phyloP scores from a whole-genome alignment of 2,797 vertebrate genomes.

The Arremon aurantiirostris region DNA sequence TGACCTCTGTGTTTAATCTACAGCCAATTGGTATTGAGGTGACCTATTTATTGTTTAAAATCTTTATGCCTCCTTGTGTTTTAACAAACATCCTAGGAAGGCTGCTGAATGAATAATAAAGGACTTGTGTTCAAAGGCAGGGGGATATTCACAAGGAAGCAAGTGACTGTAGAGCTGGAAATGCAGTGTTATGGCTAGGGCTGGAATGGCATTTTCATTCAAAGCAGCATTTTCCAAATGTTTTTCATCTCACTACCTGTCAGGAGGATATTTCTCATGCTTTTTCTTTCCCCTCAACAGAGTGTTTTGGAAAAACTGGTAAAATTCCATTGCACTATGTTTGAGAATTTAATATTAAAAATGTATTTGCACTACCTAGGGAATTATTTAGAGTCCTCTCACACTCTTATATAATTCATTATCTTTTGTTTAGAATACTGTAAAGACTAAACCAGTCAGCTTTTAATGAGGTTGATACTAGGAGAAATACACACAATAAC shows the following conservation, averaged over 20 bases:
- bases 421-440: not conserved
- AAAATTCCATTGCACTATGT: not conserved
- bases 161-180: not conserved
- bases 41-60: slow-evolving; percentile 14
- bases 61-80: not conserved
- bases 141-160: not conserved
- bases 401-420: not conserved
- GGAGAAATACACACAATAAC: not conserved
- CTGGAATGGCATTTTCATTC: not conserved
- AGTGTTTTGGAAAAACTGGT: not conserved
- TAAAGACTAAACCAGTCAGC: not conserved
- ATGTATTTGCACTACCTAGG: not conserved
- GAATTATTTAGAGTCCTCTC: not conserved
- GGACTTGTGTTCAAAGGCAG: not conserved
- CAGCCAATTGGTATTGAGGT: not conserved
- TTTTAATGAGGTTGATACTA: not conserved
- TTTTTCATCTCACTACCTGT: slow-evolving; percentile 9
- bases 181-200: not conserved
- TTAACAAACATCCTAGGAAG: not conserved
- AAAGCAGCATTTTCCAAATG: slow-evolving; percentile 16
- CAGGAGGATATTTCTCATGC: not conserved
- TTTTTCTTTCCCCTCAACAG: not conserved
- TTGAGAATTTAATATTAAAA: not conserved
- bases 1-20: not conserved
- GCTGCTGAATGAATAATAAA: slow-evolving; percentile 7